phyloP scores from a whole-genome alignment of 2,888 invertebrate genomes.

The Enchytraeus crypticus region DNA sequence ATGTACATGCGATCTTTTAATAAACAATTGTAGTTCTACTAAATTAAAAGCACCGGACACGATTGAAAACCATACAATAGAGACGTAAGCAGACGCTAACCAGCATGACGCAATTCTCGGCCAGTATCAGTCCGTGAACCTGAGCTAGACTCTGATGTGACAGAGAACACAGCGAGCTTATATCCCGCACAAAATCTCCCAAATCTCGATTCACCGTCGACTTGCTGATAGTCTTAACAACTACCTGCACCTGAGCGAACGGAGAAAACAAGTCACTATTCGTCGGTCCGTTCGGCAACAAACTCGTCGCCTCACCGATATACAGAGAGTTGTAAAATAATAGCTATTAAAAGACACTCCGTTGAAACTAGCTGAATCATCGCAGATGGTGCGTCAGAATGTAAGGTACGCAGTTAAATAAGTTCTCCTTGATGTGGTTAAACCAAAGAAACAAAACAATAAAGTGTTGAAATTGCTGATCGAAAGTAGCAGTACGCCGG shows the following conservation, averaged over 20 bases:
- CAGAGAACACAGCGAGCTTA: slow-evolving; percentile 94
- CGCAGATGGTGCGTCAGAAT: no score
- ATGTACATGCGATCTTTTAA: background rate
- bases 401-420: no score
- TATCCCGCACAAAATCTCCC: slow-evolving; percentile 92
- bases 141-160: slow-evolving; percentile 93
- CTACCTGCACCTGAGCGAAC: slow-evolving; percentile 83
- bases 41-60: background rate
- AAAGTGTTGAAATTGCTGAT: no score
- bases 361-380: no score
- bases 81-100: slow-evolving; percentile 37
- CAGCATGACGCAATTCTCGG: slow-evolving; percentile 68
- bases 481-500: no score
- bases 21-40: background rate
- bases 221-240: slow-evolving; percentile 90
- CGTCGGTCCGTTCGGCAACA: no score
- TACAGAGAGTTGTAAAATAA: no score
- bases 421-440: no score
- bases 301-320: no score
- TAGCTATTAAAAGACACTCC: no score
- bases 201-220: slow-evolving; percentile 92
- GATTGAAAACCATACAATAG: background rate
- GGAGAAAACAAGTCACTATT: no score
- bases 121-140: slow-evolving; percentile 91
- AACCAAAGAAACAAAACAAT: no score